These are phyloP conservation scores for Rosalia funebris DNA, from an alignment of 2,888 invertebrate species.

Conservation along the genomic window DNA sequence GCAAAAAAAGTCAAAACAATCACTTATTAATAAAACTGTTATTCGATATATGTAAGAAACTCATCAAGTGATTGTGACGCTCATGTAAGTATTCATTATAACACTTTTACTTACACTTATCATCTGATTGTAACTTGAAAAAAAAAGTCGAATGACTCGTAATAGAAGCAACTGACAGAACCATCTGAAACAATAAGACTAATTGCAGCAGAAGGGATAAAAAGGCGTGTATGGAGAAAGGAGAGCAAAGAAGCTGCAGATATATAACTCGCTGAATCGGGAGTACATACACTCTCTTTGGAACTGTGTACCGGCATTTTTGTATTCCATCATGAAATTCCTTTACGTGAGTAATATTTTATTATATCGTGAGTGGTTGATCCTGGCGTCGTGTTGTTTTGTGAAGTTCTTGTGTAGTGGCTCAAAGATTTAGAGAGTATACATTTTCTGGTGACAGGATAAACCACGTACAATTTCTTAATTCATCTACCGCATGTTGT, in stretches of 20 bases:
- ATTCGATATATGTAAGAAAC: too few relatives aligned
- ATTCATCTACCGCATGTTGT: background rate
- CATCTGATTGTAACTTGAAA: background rate
- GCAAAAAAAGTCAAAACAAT: too few relatives aligned
- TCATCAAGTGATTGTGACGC: too few relatives aligned
- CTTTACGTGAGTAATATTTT: slow-evolving; percentile 54
- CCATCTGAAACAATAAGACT: slow-evolving; percentile 26
- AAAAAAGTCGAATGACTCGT: slow-evolving; percentile 1
- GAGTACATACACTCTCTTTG: slow-evolving; percentile 51
- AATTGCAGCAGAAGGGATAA: slow-evolving; percentile 27
- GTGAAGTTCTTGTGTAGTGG: slow-evolving; percentile 31
- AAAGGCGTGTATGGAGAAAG: slow-evolving; percentile 57
- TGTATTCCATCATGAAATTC: slow-evolving; percentile 54
- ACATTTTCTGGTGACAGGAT: slow-evolving; percentile 1
- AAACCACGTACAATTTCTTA: background rate
- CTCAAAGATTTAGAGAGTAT: background rate
- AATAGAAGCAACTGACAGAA: slow-evolving; percentile 8
- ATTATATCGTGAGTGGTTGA: slow-evolving; percentile 29
- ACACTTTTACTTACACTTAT: slow-evolving; percentile 13
- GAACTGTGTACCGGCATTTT: slow-evolving; percentile 38
- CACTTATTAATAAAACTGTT: too few relatives aligned
- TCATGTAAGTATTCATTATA: too few relatives aligned
- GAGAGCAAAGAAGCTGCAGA: slow-evolving; percentile 57
- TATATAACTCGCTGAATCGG: slow-evolving; percentile 55
- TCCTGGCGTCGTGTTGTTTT: slow-evolving; percentile 14